Evolutionary conservation across 2,797 vertebrate species (phyloP), one percentile per base, ranked within the genome.

Genomic region (Anableps anableps): DNA sequence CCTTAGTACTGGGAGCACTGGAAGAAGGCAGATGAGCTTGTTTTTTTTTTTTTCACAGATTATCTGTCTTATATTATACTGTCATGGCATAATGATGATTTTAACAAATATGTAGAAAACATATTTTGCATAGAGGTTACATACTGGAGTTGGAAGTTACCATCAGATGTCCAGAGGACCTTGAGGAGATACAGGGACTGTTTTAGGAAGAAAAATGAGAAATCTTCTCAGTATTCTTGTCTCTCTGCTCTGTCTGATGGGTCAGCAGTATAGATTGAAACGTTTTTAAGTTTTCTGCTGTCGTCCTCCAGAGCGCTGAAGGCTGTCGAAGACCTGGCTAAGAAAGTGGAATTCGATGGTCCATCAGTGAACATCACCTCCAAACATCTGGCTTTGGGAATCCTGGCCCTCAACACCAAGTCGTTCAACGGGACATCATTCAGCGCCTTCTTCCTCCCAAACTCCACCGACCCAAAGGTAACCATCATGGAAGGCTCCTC

Each of bases 291-390:
- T 26, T 43, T 41, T 45, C 16, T 29, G 26, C 53, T 4, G 7
- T 50, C 19, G 1, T 26, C 66, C 23, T 36, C 34, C 91, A 99
- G 98, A 79, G 97, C 97, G 85, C 92, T 99, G 83, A 97, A 95
- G 95, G 97, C 97, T 1, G 96, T 99, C n/a, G 98, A 99, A 58
- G 94, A 97, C 74, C 88, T 99, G 93, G 95, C 97, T 62, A 95
- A 97, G 92, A 99, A 99, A 94, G 95, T 99, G 29, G 94, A 97
- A 88, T 97, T 99, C 60, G 93, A 94, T 14, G 97, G 97, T 31
- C 88, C 94, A 0, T 97, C 92, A 1, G 89, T 99, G 90, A 97
- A 91, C 83, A 97, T 99, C 92, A 94, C 95, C 38, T 98, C 98
- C 86, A 94, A 86, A 85, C 96, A 98, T 83, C 93, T 99, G 0